These are phyloP conservation scores for Python bivittatus DNA, from an alignment of 2,113 vertebrate species.

Conservation along the genomic window DNA sequence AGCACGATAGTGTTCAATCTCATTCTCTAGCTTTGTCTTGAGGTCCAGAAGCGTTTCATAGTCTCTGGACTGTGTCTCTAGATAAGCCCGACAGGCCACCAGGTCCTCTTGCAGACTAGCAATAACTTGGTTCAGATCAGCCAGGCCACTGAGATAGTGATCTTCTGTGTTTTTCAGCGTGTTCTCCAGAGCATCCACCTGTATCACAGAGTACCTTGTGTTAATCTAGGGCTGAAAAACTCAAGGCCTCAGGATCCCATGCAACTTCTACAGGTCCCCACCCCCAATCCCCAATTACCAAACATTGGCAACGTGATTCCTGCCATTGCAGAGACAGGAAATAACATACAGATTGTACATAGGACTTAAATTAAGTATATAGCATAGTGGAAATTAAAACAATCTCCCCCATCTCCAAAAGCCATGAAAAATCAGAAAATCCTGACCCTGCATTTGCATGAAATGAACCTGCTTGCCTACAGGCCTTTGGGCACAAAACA, in stretches of 20 bases:
- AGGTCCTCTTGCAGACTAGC: conserved; percentile 66
- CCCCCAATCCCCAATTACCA: too few species aligned
- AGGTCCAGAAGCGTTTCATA: conserved; percentile 74
- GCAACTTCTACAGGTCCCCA: too few species aligned
- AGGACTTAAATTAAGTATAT: too few species aligned
- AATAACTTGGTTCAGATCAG: conserved; percentile 52
- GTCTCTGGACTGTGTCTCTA: conserved; percentile 66
- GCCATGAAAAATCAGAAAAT: too few species aligned
- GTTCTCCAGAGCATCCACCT: conserved; percentile 72
- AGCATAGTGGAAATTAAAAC: too few species aligned
- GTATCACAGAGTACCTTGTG: background rate
- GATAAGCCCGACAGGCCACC: conserved; percentile 56
- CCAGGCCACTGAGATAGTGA: conserved; percentile 50
- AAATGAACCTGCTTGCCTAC: too few species aligned
- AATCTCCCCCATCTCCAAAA: too few species aligned
- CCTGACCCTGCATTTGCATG: too few species aligned
- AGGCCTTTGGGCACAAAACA: too few species aligned
- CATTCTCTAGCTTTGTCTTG: conserved; percentile 79
- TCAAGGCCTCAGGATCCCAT: background rate
- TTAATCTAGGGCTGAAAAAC: background rate
- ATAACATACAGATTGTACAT: too few species aligned
- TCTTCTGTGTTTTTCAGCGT: conserved; percentile 50
- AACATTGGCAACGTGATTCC: too few species aligned
- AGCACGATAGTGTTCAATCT: conserved; percentile 69
- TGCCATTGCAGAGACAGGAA: too few species aligned